These are phyloP conservation scores for Eupithecia centaureata DNA, from an alignment of 2,888 invertebrate species.

Conservation along the genomic window DNA sequence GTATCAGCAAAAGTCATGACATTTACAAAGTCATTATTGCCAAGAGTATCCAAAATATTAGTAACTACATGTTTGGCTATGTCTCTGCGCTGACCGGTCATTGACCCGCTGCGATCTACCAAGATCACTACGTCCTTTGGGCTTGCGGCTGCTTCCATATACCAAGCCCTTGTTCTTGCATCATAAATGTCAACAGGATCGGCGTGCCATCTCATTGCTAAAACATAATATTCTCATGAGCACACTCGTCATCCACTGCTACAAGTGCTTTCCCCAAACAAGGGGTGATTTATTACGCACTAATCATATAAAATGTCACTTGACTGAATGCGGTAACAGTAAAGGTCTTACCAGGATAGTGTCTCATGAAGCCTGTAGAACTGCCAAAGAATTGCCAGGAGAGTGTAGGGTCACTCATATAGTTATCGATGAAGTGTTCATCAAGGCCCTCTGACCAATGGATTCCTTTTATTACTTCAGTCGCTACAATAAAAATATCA, in stretches of 20 bases:
- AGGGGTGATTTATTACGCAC: background rate
- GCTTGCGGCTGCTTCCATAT: constrained; percentile 98
- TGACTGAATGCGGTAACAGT: background rate
- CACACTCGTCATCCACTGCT: too few relatives aligned
- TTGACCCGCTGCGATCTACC: constrained; percentile 95
- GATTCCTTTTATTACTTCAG: constrained; percentile 95
- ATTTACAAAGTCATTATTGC: constrained; percentile 99
- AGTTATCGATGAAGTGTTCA: constrained; percentile 93
- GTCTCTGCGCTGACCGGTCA: constrained; percentile 94
- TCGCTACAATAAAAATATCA: constrained; percentile 81
- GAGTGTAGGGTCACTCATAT: constrained; percentile 92
- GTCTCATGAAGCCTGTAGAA: constrained; percentile 97
- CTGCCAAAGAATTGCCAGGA: constrained; percentile 99
- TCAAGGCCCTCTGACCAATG: constrained; percentile 98
- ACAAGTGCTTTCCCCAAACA: background rate
- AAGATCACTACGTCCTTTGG: constrained; percentile 96
- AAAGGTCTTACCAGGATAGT: constrained; percentile 91
- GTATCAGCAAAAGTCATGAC: constrained; percentile 95
- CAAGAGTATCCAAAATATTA: constrained; percentile 96
- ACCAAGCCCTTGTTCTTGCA: constrained; percentile 97
- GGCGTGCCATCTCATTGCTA: constrained; percentile 91
- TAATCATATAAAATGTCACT: background rate
- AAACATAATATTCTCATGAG: too few relatives aligned
- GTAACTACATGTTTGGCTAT: constrained; percentile 95
- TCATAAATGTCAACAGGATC: constrained; percentile 96